Evolutionary conservation across 2,797 vertebrate species (phyloP).

Genomic region (Darevskia mixta): DNA sequence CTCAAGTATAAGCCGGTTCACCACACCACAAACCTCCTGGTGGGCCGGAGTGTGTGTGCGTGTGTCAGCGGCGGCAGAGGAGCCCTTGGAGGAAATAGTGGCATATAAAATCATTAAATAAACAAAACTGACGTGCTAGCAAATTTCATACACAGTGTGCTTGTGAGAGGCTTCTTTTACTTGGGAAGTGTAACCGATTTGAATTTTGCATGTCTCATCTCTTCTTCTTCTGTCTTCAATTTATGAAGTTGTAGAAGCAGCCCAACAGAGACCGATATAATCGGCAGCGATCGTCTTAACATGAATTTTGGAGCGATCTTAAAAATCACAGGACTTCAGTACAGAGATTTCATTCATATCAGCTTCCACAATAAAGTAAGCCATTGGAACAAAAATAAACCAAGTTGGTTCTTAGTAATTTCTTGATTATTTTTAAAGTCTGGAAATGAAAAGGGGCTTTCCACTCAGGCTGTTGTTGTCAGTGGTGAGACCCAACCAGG

Average conservation of each 20-base stretch:
- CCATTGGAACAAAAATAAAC: slow-evolving; percentile 10
- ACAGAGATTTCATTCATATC: slow-evolving; percentile 94
- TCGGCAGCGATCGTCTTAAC: slow-evolving; percentile 86
- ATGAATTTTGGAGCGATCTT: slow-evolving; percentile 94
- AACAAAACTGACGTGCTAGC: not conserved
- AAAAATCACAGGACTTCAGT: slow-evolving; percentile 90
- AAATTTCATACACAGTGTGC: not conserved
- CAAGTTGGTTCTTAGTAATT: not conserved
- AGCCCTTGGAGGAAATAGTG: no score
- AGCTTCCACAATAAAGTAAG: slow-evolving; percentile 96
- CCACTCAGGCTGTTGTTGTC: not conserved
- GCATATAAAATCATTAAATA: no score
- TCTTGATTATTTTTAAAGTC: not conserved
- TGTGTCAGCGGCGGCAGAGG: no score
- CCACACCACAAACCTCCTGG: no score
- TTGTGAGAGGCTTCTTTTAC: slow-evolving; percentile 37
- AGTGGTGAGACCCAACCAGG: not conserved
- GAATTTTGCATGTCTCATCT: slow-evolving; percentile 31
- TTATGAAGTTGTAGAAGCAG: slow-evolving; percentile 84
- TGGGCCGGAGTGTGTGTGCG: no score
- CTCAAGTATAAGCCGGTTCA: no score
- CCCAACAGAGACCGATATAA: slow-evolving; percentile 83
- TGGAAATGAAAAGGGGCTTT: not conserved
- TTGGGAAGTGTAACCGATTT: not conserved
- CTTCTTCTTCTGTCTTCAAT: slow-evolving; percentile 23